A percentile compares a stretch with the other conserved stretches of the same genome.
These are phyloP conservation scores for Drosophila tani DNA, from an alignment of 1,140 invertebrate genomes.

Conservation along the genomic window DNA sequence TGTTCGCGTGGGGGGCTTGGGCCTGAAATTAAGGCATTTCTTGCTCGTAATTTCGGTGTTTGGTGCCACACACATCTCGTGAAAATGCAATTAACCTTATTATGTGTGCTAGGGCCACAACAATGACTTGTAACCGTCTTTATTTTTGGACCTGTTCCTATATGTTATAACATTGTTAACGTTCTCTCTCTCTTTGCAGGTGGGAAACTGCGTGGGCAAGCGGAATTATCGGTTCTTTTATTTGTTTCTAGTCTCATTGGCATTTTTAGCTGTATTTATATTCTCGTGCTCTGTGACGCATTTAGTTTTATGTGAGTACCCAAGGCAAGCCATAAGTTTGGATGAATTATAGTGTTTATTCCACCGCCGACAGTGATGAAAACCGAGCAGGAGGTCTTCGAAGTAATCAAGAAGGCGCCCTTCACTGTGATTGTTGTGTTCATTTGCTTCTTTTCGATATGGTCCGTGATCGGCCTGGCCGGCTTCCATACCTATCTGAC, in stretches of 20 bases:
- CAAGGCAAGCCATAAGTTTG: not conserved
- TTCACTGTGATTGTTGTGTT: conserved; percentile 95
- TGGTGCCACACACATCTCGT: conserved; percentile 64
- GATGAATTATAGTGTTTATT: conserved; percentile 19
- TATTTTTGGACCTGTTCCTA: not conserved
- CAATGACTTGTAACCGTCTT: conserved; percentile 39
- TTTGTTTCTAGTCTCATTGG: conserved; percentile 98
- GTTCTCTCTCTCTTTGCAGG: conserved; percentile 86
- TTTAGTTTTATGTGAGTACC: conserved; percentile 95
- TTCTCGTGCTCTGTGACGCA: conserved; percentile 98
- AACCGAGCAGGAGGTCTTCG: conserved; percentile 90
- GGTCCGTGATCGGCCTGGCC: conserved; percentile 98
- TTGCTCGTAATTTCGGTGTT: conserved; percentile 65
- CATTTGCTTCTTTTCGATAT: conserved; percentile 98
- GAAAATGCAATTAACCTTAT: conserved; percentile 80
- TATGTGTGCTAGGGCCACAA: conserved; percentile 52
- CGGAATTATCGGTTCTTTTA: conserved; percentile 99
- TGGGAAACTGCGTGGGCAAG: conserved; percentile 98
- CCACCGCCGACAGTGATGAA: conserved; percentile 87
- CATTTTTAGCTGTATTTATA: conserved; percentile 98
- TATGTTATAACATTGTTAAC: conserved; percentile 14
- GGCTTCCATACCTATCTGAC: conserved; percentile 99
- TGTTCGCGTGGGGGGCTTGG: not conserved
- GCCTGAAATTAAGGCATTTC: conserved; percentile 70
- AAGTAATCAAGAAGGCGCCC: conserved; percentile 93